phyloP scores from a whole-genome alignment of 2,888 invertebrate genomes.

The Pharmacophagus antenor region DNA sequence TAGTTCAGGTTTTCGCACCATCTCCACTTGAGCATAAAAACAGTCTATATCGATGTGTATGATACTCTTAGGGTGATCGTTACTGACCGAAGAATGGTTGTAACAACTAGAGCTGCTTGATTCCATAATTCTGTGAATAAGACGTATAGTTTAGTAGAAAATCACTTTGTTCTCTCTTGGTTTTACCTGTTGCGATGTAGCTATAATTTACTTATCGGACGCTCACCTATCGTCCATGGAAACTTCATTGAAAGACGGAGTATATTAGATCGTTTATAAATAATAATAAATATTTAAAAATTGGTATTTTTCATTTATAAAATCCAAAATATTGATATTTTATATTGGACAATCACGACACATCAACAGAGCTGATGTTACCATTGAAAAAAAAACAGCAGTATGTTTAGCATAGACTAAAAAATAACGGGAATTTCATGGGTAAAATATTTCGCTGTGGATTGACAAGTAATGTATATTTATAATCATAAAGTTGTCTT shows the following conservation, averaged over 20 bases:
- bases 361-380: conserved; percentile 74
- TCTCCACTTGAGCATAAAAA: conserved; percentile 93
- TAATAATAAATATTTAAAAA: conserved; percentile 52
- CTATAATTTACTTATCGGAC: conserved; percentile 46
- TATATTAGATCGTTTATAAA: conserved; percentile 56
- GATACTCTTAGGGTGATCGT: conserved; percentile 84
- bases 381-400: conserved; percentile 38
- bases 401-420: conserved; percentile 29
- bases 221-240: conserved; percentile 72
- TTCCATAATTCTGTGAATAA: conserved; percentile 73
- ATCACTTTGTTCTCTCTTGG: conserved; percentile 67
- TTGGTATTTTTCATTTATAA: conserved; percentile 71
- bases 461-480: not conserved
- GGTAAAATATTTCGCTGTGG: conserved; percentile 18
- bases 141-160: conserved; percentile 57
- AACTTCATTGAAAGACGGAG: conserved; percentile 58
- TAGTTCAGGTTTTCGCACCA: conserved; percentile 85
- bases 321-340: conserved; percentile 76
- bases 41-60: conserved; percentile 92
- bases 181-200: conserved; percentile 68
- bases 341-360: conserved; percentile 76
- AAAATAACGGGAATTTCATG: conserved; percentile 40
- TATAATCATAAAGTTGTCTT: not conserved
- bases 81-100: conserved; percentile 47
- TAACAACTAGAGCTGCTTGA: conserved; percentile 67